Evolutionary conservation across 2,113 vertebrate species (phyloP).

Genomic region (Sterna hirundo): DNA sequence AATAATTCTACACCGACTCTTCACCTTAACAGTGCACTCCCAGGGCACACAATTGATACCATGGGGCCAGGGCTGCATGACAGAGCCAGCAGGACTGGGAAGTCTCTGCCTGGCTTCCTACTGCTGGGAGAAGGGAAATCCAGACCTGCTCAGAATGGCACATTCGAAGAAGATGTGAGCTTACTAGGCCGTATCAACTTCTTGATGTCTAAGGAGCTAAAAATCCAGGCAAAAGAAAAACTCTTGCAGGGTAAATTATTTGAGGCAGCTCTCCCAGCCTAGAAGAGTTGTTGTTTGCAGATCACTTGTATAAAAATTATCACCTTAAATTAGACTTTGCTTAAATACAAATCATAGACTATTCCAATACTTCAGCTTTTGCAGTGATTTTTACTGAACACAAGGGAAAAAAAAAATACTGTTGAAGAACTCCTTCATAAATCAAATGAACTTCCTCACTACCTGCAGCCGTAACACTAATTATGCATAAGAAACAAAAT

Average conservation of each 20-base stretch:
- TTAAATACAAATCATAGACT: neutral
- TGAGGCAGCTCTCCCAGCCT: neutral
- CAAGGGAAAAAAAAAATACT: neutral
- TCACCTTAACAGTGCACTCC: neutral
- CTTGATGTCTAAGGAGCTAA: neutral
- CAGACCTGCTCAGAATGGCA: neutral
- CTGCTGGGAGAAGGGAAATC: neutral
- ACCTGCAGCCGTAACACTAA: conserved; percentile 31
- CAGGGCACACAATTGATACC: accelerated
- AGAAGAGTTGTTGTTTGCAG: neutral
- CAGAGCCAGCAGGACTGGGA: neutral
- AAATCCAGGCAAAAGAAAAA: neutral
- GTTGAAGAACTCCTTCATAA: conserved; percentile 9
- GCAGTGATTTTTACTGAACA: conserved; percentile 17
- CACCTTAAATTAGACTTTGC: neutral
- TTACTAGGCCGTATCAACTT: neutral
- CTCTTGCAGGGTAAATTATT: neutral
- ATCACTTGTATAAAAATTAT: neutral
- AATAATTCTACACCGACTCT: neutral
- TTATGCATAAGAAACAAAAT: conserved; percentile 52
- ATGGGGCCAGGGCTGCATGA: neutral
- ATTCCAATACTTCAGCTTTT: conserved; percentile 18
- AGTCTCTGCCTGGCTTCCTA: neutral
- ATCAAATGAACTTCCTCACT: conserved; percentile 47
- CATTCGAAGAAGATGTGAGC: neutral